Conservation (phyloP, 1,140 invertebrate species). For the Neodiprion lecontei region DNA sequence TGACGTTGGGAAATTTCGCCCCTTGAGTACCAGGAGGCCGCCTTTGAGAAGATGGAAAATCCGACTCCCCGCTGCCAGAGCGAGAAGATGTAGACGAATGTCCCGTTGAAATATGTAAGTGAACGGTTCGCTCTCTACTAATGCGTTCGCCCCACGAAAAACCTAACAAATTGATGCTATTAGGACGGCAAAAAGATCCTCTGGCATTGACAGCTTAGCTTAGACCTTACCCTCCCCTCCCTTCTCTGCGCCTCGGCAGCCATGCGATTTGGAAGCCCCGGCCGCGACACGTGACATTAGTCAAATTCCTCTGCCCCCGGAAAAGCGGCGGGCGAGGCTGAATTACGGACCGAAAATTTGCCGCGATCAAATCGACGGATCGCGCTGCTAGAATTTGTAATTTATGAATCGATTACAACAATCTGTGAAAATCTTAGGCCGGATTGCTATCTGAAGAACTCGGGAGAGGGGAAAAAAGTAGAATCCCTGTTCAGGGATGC, state of each 20-base stretch:
- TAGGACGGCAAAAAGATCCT: slow-evolving; percentile 12
- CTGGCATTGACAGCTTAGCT: slow-evolving; percentile 18
- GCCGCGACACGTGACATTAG: slow-evolving; percentile 13
- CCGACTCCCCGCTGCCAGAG: not conserved
- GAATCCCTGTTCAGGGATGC: no score
- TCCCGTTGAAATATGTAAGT: slow-evolving; percentile 36
- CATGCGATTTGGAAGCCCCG: not conserved
- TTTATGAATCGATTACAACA: no score
- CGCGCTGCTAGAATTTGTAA: no score
- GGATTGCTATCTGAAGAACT: no score
- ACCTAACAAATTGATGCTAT: slow-evolving; percentile 40
- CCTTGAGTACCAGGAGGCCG: not conserved
- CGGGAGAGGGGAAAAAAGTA: no score
- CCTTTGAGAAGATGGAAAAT: not conserved
- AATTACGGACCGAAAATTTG: not conserved
- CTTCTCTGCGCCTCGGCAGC: not conserved
- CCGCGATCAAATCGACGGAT: not conserved
- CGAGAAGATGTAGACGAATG: slow-evolving; percentile 32
- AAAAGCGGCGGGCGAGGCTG: not conserved
- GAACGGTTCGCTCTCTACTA: slow-evolving; percentile 20
- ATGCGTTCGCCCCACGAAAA: slow-evolving; percentile 27
- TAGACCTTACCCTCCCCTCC: not conserved
- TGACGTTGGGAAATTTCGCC: not conserved
- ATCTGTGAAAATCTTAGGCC: no score
- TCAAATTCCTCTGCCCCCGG: not conserved